phyloP scores from a whole-genome alignment of 2,113 vertebrate genomes.

The Eulemur rufifrons region DNA sequence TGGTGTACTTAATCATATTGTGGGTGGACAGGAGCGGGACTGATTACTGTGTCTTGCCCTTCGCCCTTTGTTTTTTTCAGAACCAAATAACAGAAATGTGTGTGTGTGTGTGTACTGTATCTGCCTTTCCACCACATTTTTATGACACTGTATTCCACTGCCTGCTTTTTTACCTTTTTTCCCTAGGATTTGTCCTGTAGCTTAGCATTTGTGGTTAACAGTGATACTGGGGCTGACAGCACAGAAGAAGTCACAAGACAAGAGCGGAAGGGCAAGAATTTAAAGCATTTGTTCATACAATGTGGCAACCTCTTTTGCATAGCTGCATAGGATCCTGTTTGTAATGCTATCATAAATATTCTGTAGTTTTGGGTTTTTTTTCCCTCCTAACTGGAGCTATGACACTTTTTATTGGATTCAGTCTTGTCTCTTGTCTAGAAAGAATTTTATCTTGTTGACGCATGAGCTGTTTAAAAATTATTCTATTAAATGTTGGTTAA shows the following conservation, averaged over 20 bases:
- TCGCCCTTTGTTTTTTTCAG: constrained; percentile 40
- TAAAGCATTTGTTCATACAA: constrained; percentile 68
- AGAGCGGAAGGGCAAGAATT: constrained; percentile 64
- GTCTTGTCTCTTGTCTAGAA: constrained; percentile 95
- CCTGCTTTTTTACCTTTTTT: constrained; percentile 40
- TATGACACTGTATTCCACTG: constrained; percentile 67
- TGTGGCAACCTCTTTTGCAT: constrained; percentile 81
- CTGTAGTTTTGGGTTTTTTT: constrained; percentile 80
- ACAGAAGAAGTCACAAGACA: constrained; percentile 46
- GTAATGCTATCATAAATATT: constrained; percentile 82
- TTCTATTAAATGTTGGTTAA: constrained; percentile 96
- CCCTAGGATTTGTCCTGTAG: constrained; percentile 6
- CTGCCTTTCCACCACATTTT: constrained; percentile 64
- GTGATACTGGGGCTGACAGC: constrained; percentile 77
- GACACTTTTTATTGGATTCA: constrained; percentile 93
- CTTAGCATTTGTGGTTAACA: constrained; percentile 74
- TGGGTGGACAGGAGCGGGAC: constrained; percentile 60
- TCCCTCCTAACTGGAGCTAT: constrained; percentile 90
- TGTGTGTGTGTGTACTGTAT: constrained; percentile 66
- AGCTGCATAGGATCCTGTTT: constrained; percentile 80
- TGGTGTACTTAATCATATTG: constrained; percentile 52
- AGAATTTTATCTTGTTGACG: constrained; percentile 95
- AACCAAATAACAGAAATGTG: constrained; percentile 65
- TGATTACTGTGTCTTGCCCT: constrained; percentile 71
- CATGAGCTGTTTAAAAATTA: constrained; percentile 96